Base-by-base conservation (phyloP, 2,888 invertebrate species). In the Crocallis elinguaria region DNA sequence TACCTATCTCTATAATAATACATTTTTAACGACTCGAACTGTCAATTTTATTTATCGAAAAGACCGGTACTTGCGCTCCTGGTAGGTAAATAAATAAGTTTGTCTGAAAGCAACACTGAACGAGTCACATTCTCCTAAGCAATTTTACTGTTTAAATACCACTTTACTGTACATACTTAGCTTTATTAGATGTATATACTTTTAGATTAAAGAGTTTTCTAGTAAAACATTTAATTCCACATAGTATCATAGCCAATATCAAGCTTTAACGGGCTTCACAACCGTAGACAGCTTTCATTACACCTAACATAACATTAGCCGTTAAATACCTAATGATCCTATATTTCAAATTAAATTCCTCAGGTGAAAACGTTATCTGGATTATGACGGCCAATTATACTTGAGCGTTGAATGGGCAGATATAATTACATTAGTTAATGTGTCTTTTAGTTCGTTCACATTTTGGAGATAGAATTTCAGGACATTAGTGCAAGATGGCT, bases 231-330 rank as follows among this genome's bases (percentile, higher is more conserved):
- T 49, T 30, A 50, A 23, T 8, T 13, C 54, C 35, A 48, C 46
- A 44, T 41, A 19, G 23, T 33, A 25, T 41, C 35, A 21, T 37
- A 11, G 27, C 43, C 55, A 59, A 54, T 61, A 57, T 59, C 53
- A 57, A 43, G 56, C 14, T 64, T 52, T 60, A 60, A 62, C 60
- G 64, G 58, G 64, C 62, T 62, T 57, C 60, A 57, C 58, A 60
- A 58, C 62, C 60, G 58, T 56, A 62, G 60, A 64, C 60, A 57
- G 58, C 36, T 60, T 62, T 60, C 60, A 64, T 62, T 64, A 64
- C 49, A 53, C 11, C 43, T 27, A 50, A 54, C 49, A 62, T 60
- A 62, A 60, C 49, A 16, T 57, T 49, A 23, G 49, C 21, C 57
- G 46, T 58, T 48, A 60, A 48, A 64, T 41, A 55, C 32, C 36